Evolutionary conservation across 2,888 invertebrate species (phyloP), one percentile per base, ranked within the genome.

Genomic region (Cataglyphis livida): DNA sequence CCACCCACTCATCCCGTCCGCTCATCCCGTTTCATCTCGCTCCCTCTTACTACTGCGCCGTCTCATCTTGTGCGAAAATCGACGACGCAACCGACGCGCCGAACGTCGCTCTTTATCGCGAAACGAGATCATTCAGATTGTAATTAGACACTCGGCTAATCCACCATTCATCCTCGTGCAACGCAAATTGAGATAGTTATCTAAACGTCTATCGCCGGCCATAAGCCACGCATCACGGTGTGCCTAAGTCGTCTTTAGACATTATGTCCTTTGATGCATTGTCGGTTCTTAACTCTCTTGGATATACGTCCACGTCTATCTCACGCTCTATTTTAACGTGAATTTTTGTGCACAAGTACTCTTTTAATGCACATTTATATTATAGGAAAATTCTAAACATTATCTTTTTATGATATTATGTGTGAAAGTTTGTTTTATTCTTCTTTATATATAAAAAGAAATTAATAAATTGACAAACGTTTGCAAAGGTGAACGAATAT

Each of bases 101-200:
- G 59, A 48, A 64, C 41, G 41, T 35, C 70, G 48, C 32, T n/a
- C 73, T 83, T 35, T 85, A 85, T 90, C 89, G 64, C 54, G 44
- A 61, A 57, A 35, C 59, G 71, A 82, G 83, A 89, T 88, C 89
- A 87, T 90, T 87, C 88, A 88, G 88, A 89, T 88, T 89, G 87
- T 86, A 89, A 89, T 89, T 87, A 85, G 84, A 79, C 85, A 82
- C 87, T 83, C 79, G 84, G 82, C 88, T 87, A 85, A 91, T 91
- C 90, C 81, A 78, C 86, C 85, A 86, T 86, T 89, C 88, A 86
- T 75, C 85, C 75, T 79, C 38, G 83, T 65, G 82, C 68, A 73
- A 79, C 85, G 84, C 83, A 84, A 87, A 89, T 89, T 86, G 84
- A 88, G 89, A 84, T 85, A 75, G 81, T 88, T 88, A 88, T 91